phyloP scores from a whole-genome alignment of 2,113 vertebrate genomes.

The Catagonus wagneri region DNA sequence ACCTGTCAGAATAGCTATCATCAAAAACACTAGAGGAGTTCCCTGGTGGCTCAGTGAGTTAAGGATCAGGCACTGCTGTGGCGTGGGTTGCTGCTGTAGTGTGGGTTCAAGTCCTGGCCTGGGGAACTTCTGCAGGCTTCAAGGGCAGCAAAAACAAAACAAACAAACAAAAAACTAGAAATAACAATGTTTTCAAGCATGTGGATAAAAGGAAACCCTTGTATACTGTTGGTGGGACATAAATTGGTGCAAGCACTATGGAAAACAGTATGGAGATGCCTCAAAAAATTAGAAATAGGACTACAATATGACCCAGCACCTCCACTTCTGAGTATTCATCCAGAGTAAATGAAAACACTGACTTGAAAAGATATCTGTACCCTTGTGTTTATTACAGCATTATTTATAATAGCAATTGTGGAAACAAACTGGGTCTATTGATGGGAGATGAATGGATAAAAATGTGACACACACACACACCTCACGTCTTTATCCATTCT shows the following conservation, averaged over 20 bases:
- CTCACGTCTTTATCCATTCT: no score
- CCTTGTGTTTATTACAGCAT: background rate
- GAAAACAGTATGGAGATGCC: background rate
- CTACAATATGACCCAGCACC: background rate
- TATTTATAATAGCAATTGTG: background rate
- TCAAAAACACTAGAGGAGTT: background rate
- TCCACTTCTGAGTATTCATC: background rate
- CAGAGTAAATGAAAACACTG: background rate
- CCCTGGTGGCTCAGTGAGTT: no score
- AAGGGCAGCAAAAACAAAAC: no score
- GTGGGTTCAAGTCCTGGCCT: no score
- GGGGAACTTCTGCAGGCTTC: no score
- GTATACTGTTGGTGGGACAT: background rate
- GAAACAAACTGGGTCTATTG: background rate
- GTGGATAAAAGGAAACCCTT: no score
- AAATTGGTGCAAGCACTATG: background rate
- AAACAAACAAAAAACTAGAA: no score
- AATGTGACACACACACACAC: background rate
- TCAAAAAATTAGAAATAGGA: background rate
- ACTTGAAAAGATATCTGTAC: background rate
- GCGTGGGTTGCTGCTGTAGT: no score
- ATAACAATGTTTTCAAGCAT: background rate
- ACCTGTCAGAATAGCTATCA: background rate
- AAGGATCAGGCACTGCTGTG: no score
- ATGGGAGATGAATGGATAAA: background rate